These are phyloP conservation scores for Pogonognathellus flavescens DNA, from an alignment of 1,140 invertebrate genomes.

Conservation along the genomic window DNA sequence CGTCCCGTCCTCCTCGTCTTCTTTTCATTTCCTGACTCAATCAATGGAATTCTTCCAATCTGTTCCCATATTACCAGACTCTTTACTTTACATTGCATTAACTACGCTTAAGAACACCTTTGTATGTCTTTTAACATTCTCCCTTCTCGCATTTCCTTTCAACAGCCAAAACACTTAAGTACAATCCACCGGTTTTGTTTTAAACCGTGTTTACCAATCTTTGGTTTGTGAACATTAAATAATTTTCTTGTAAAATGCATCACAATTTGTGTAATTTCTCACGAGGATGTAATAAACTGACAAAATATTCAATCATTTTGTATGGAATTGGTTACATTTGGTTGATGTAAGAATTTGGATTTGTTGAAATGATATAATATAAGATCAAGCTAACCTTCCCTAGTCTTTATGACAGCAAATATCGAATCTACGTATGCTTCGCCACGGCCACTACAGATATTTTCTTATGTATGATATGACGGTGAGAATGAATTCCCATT, in stretches of 20 bases:
- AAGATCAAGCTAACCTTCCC: constrained; percentile 30
- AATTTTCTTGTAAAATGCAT: background rate
- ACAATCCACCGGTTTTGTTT: background rate
- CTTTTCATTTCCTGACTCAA: constrained; percentile 59
- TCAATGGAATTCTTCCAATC: constrained; percentile 64
- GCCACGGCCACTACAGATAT: constrained; percentile 31
- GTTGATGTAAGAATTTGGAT: background rate
- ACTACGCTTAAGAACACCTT: constrained; percentile 13
- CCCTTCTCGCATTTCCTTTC: background rate
- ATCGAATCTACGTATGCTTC: constrained; percentile 46
- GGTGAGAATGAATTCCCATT: constrained; percentile 47
- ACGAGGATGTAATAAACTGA: background rate
- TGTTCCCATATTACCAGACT: constrained; percentile 58
- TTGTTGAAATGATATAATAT: background rate
- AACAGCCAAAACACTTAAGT: background rate
- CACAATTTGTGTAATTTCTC: background rate
- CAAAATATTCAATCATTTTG: background rate
- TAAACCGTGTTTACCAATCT: background rate
- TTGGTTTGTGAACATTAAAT: background rate
- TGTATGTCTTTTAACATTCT: background rate
- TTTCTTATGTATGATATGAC: constrained; percentile 50
- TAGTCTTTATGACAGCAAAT: constrained; percentile 42
- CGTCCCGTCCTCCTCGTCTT: constrained; percentile 36
- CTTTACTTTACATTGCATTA: constrained; percentile 50
- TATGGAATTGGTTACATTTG: too few relatives aligned